Percentiles rank a stretch among this genome's conserved stretches.
Conservation (phyloP, 2,797 vertebrate genomes). For the Eutrigla gurnardus region DNA sequence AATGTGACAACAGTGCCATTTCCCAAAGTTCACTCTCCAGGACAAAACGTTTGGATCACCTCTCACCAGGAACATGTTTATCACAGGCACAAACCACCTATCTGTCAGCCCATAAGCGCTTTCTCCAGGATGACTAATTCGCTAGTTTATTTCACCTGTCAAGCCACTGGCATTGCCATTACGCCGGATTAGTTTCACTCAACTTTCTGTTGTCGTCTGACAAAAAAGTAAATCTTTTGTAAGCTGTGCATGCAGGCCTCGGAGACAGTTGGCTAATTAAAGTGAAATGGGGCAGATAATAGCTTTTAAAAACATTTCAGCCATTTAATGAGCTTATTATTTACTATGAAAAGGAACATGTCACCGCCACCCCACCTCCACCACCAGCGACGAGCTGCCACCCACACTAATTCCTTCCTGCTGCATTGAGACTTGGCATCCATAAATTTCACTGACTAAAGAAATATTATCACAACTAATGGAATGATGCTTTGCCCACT, state of each 20-base stretch:
- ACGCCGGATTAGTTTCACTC: constrained; percentile 70
- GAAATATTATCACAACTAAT: constrained; percentile 74
- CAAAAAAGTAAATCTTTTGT: constrained; percentile 65
- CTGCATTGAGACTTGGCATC: constrained; percentile 39
- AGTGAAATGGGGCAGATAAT: constrained; percentile 93
- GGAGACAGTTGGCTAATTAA: constrained; percentile 87
- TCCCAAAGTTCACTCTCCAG: background rate
- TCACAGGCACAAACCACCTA: background rate
- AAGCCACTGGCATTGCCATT: constrained; percentile 53
- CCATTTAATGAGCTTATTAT: constrained; percentile 82
- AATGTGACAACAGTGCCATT: background rate
- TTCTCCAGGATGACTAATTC: constrained; percentile 54
- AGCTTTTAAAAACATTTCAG: constrained; percentile 85
- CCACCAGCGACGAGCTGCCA: constrained; percentile 41
- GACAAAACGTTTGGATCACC: constrained; percentile 29
- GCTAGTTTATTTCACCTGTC: constrained; percentile 62
- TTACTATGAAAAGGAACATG: constrained; percentile 74
- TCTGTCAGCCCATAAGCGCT: background rate
- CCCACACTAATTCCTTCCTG: constrained; percentile 46
- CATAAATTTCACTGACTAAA: constrained; percentile 63
- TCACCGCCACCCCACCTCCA: constrained; percentile 40
- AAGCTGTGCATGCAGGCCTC: constrained; percentile 61
- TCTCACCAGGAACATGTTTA: constrained; percentile 41
- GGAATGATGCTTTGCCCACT: constrained; percentile 67
- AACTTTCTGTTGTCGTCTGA: constrained; percentile 67